Conservation (phyloP, 2,888 invertebrate species). For the Lasioglossum figueresi region DNA sequence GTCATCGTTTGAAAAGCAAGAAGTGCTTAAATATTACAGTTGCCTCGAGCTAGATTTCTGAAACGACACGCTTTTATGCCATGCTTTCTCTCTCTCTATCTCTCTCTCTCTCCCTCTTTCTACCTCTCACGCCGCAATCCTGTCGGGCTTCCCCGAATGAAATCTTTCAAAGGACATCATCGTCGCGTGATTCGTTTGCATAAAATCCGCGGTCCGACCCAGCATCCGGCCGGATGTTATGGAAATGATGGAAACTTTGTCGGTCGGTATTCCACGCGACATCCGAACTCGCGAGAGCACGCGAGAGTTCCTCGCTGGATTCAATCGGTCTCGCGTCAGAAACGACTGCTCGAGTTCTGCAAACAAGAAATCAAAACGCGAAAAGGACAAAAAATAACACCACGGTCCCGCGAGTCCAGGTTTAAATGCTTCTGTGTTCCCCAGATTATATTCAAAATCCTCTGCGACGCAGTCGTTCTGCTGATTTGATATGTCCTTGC, state of each 20-base stretch:
- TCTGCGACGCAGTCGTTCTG: not conserved
- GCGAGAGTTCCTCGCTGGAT: not conserved
- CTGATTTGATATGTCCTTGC: not conserved
- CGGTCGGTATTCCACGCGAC: slow-evolving; percentile 34
- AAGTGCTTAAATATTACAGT: slow-evolving; percentile 11
- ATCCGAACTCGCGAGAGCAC: slow-evolving; percentile 14
- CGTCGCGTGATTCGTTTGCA: slow-evolving; percentile 50
- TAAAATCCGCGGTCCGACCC: slow-evolving; percentile 40
- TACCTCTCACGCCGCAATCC: not conserved
- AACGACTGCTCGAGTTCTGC: slow-evolving; percentile 8
- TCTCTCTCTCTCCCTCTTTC: not conserved
- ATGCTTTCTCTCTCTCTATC: not conserved
- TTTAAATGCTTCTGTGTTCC: not conserved
- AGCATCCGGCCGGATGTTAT: slow-evolving; percentile 52
- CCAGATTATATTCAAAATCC: not conserved
- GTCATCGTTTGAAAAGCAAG: slow-evolving; percentile 12
- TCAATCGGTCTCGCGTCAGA: slow-evolving; percentile 2
- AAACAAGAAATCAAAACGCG: not conserved
- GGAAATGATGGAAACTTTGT: slow-evolving; percentile 55
- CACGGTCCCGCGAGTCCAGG: not conserved
- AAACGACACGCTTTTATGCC: not conserved
- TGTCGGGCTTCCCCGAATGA: not conserved
- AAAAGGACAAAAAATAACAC: not conserved
- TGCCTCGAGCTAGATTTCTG: not conserved
- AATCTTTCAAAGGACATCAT: slow-evolving; percentile 30